Base-by-base conservation (phyloP, 1,140 invertebrate genomes). In the Sinonovacula constricta region DNA sequence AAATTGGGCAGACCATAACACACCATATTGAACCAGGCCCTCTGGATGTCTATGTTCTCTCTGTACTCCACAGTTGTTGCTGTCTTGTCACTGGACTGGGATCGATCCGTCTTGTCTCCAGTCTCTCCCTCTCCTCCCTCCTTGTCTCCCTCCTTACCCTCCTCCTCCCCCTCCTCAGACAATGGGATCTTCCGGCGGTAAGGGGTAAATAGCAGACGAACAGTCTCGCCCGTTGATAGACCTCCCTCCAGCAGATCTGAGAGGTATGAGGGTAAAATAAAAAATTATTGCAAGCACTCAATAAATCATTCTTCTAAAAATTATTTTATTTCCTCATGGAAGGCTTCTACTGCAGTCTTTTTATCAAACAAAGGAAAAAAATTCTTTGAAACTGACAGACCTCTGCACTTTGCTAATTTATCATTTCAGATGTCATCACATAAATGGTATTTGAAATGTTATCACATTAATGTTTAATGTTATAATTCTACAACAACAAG, bases 1-100 rank as follows among this genome's bases (percentile, higher is more conserved):
- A 90, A 26, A 67, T 89, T 91, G 26, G 90, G 90, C 51, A 91
- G 84, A 26, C 90, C 90, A 79, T 90, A 91, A 62, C 88, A 89
- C 5, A 90, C 87, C 80, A 88, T 86, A 69, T 90, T 91, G 72
- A 84, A 90, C 83, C 83, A 86, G 7, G 79, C 67, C 57, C 83
- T 82, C 12, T 85, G 65, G 12, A 83, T 26, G 5, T 74, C 74
- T 39, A 82, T 69, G 30, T 67, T 68, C 39, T 84, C 79, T 53
- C 83, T 83, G 39, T 51, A 30, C 24, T 80, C 81, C 2, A 74
- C 39, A 30, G 57, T 31, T 14, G 59, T 56, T 22, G 49, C 34
- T 1, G 36, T 71, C 36, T 68, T 51, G 12, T 65, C 57, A 30
- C 54, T 74, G 15, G n/a, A 18, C 36, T 53, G 54, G 14, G 57